phyloP scores from a whole-genome alignment of 2,888 invertebrate species.

The Tribolium freemani region DNA sequence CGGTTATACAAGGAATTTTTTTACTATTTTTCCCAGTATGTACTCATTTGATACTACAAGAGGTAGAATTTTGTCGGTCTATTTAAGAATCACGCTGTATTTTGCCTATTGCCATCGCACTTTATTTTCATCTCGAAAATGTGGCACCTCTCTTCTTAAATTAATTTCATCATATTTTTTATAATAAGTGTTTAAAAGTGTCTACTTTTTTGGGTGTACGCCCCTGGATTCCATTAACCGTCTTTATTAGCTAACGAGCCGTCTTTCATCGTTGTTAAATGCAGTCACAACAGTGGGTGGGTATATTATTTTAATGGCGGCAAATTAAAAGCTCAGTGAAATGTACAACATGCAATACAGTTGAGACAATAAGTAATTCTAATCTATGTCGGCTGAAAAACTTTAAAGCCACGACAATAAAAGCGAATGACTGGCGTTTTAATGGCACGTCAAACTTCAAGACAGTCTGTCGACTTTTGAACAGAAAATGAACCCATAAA shows the following conservation, averaged over 20 bases:
- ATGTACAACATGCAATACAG: constrained; percentile 26
- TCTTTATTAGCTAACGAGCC: constrained; percentile 28
- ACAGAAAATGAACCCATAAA: constrained; percentile 39
- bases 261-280: constrained; percentile 24
- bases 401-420: constrained; percentile 30
- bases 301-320: constrained; percentile 30
- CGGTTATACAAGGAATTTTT: no score
- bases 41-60: no score
- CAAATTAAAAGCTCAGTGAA: constrained; percentile 34
- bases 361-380: constrained; percentile 31
- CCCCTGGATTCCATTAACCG: constrained; percentile 7
- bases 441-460: constrained; percentile 34
- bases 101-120: no score
- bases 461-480: constrained; percentile 35
- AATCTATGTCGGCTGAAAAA: constrained; percentile 16
- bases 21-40: no score
- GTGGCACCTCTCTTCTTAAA: neutral
- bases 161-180: neutral
- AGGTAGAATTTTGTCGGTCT: no score
- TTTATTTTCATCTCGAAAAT: no score
- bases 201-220: neutral
- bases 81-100: no score
- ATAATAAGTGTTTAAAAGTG: neutral
- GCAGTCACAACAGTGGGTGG: constrained; percentile 33
- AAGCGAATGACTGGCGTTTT: constrained; percentile 40